phyloP scores from a whole-genome alignment of 2,797 vertebrate species.

The Philypnodon macrostomus region DNA sequence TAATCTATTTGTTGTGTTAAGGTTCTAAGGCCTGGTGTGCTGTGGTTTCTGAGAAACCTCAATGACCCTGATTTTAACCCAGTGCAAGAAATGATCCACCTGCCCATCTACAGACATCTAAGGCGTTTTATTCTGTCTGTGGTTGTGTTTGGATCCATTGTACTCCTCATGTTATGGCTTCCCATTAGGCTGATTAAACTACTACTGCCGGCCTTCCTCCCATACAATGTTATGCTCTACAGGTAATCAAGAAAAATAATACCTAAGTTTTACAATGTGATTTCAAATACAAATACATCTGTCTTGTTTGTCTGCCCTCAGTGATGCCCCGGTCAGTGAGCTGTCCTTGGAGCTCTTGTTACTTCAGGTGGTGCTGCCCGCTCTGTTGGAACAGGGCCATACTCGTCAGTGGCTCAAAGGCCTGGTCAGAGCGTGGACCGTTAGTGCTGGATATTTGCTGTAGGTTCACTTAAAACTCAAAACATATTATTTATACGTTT shows the following conservation, averaged over 20 bases:
- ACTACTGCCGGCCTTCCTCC: conserved; percentile 90
- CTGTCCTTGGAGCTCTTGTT: conserved; percentile 86
- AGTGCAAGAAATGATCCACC: conserved; percentile 99
- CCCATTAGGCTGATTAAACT: conserved; percentile 96
- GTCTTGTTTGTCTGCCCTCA: conserved; percentile 44
- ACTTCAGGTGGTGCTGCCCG: conserved; percentile 92
- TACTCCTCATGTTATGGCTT: conserved; percentile 97
- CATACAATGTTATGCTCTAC: conserved; percentile 99
- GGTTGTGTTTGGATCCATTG: conserved; percentile 98
- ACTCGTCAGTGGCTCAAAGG: conserved; percentile 97
- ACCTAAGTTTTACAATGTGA: too few species aligned
- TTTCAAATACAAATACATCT: neutral
- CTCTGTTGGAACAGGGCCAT: conserved; percentile 93
- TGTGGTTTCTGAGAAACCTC: conserved; percentile 99
- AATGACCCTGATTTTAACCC: conserved; percentile 99
- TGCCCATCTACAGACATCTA: conserved; percentile 97
- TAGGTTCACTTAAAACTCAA: conserved; percentile 69
- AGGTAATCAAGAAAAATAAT: conserved; percentile 77
- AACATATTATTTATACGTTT: neutral
- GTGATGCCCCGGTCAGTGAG: conserved; percentile 89
- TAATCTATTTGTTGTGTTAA: too few species aligned
- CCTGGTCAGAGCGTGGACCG: conserved; percentile 95
- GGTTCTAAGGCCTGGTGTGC: conserved; percentile 95
- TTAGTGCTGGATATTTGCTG: conserved; percentile 94
- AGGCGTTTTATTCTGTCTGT: conserved; percentile 97